Base-by-base conservation (phyloP, 2,113 vertebrate genomes). In the Zootoca vivipara region DNA sequence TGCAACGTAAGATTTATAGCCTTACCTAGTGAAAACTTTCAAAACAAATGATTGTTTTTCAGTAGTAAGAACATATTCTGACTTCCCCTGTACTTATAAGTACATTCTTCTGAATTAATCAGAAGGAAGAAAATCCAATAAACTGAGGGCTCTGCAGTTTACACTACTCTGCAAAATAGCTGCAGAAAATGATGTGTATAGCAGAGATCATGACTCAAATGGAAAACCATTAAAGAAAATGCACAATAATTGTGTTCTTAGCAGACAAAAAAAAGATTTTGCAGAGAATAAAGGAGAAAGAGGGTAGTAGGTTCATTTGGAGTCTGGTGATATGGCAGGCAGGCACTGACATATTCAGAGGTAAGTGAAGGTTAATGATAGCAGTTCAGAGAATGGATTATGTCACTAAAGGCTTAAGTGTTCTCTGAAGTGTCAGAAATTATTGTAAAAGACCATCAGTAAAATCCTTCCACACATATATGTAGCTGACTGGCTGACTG, bases 31-130 rank as follows among this genome's bases (percentile, higher is more conserved):
- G 3, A 46, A 46, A 58, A 85, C 46, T 58, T 73, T 33, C 9
- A 82, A 65, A 80, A 72, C 20, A 74, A 28, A 40, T 42, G 74
- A 77, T 3, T 5, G 15, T 26, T 35, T 33, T 73, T 73, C 33
- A 58, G 28, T 3, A 20, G 30, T 30, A 24, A 58, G 83, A 67
- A 33, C 46, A 91, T 83, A 26, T 81, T 28, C 81, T 78, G 64
- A 87, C 85, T 70, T 38, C 89, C 88, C 92, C 16, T 75, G 83
- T 78, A 52, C 40, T 91, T 87, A 86, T 73, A 93, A 92, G 93
- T 82, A 82, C 38, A 87, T 95, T 46, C 42, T 74, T 93, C 62
- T 22, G 83, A 82, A 87, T 9, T 90, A 93, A 92, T 89, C 82
- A 90, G 70, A 88, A 83, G 40, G 30, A 58, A 90, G 91, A 91